A percentile compares a stretch with the other conserved stretches of the same genome.
These are phyloP conservation scores for Stenopsyche tienmushanensis DNA, from an alignment of 1,140 invertebrate genomes.

Conservation along the genomic window DNA sequence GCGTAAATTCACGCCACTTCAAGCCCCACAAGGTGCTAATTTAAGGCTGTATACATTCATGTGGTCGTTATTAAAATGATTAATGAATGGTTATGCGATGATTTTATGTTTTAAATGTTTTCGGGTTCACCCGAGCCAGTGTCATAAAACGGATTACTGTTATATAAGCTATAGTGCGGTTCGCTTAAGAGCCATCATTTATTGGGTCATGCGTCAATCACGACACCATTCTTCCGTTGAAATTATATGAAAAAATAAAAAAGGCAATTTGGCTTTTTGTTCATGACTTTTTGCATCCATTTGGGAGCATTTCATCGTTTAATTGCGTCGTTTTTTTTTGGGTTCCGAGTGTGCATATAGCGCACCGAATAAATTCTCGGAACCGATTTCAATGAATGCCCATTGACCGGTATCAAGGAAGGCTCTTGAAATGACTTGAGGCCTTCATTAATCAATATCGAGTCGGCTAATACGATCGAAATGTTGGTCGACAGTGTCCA, in stretches of 20 bases:
- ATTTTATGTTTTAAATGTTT: no score
- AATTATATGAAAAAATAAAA: no score
- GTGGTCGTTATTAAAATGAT: no score
- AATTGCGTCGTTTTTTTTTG: not conserved
- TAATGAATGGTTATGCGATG: no score
- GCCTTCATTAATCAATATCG: not conserved
- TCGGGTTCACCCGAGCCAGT: no score
- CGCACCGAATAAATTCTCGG: not conserved
- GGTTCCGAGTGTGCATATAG: not conserved
- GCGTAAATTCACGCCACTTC: no score
- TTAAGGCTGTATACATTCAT: no score
- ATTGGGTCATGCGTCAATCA: conserved; percentile 6
- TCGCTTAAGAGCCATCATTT: not conserved
- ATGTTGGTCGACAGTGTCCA: no score
- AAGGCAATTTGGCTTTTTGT: no score
- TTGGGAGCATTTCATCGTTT: not conserved
- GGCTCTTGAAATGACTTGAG: not conserved
- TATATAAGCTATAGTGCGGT: no score
- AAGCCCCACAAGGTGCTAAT: no score
- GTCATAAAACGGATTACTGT: not conserved
- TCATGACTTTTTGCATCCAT: not conserved
- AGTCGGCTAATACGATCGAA: not conserved
- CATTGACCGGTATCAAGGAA: not conserved
- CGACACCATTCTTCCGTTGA: not conserved
- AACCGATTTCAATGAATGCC: not conserved